phyloP scores from a whole-genome alignment of 2,888 invertebrate species.

The Drosophila lacicola region DNA sequence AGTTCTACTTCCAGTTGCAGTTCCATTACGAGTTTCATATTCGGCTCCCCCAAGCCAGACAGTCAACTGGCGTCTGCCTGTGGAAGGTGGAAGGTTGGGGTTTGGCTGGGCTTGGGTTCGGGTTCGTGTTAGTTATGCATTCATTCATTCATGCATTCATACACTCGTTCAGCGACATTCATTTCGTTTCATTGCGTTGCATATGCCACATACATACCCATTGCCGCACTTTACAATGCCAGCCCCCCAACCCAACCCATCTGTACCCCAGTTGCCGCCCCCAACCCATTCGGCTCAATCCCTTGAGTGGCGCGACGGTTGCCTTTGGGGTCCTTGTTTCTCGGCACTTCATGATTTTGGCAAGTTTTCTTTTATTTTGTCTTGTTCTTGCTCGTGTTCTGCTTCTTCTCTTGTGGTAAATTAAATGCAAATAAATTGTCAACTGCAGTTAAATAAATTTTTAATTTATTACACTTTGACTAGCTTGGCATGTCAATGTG shows the following conservation, averaged over 20 bases:
- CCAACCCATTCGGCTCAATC: background rate
- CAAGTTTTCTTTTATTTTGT: conserved; percentile 33
- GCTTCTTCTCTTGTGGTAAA: conserved; percentile 69
- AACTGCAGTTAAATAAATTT: conserved; percentile 80
- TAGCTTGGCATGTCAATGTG: conserved; percentile 37
- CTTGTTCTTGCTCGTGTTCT: conserved; percentile 7
- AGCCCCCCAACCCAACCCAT: background rate
- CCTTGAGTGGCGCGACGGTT: conserved; percentile 5
- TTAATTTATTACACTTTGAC: conserved; percentile 76
- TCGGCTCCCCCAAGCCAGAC: conserved; percentile 2
- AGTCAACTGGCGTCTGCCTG: background rate
- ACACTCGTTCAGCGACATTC: conserved; percentile 71
- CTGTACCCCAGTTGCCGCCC: no score
- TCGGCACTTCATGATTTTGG: conserved; percentile 46
- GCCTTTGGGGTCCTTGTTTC: conserved; percentile 39
- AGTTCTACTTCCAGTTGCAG: conserved; percentile 14
- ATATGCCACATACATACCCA: conserved; percentile 48
- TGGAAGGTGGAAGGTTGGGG: background rate
- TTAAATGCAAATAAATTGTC: conserved; percentile 81
- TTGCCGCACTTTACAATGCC: conserved; percentile 61
- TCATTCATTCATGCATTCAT: conserved; percentile 63
- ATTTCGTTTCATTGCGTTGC: conserved; percentile 75
- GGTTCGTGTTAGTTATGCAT: conserved; percentile 73
- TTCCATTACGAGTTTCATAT: background rate
- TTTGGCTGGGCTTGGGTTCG: conserved; percentile 20